Evolutionary conservation across 1,140 invertebrate genomes (phyloP).

Genomic region (Ditylenchus dipsaci): DNA sequence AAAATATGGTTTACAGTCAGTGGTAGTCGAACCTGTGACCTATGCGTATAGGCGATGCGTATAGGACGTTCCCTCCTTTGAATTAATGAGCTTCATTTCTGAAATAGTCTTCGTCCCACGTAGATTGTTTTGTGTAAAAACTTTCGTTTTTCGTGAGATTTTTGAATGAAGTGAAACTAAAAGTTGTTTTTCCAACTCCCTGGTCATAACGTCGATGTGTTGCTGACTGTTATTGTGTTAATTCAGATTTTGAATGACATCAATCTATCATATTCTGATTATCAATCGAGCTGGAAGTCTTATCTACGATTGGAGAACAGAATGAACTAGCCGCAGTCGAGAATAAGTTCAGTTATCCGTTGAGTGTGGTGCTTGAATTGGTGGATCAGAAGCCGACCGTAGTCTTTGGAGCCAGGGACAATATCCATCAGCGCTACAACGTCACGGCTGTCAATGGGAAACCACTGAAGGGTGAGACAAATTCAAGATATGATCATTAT

Average conservation of each 20-base stretch:
- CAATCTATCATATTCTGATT: constrained; percentile 53
- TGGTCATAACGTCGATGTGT: too few relatives aligned
- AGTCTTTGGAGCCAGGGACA: constrained; percentile 48
- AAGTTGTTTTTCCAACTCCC: too few relatives aligned
- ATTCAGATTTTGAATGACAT: neutral
- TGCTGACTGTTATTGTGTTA: too few relatives aligned
- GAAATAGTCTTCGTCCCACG: too few relatives aligned
- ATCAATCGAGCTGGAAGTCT: constrained; percentile 56
- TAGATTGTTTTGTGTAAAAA: too few relatives aligned
- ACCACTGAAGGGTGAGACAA: constrained; percentile 20
- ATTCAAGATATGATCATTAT: neutral
- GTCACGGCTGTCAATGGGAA: constrained; percentile 44
- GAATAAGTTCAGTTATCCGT: constrained; percentile 39
- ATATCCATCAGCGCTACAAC: constrained; percentile 41
- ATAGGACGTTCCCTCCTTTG: too few relatives aligned
- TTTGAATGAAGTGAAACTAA: too few relatives aligned
- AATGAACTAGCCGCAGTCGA: constrained; percentile 28
- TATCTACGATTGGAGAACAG: constrained; percentile 55
- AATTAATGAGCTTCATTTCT: too few relatives aligned
- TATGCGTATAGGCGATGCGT: too few relatives aligned
- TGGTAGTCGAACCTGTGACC: too few relatives aligned
- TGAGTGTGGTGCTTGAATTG: constrained; percentile 44
- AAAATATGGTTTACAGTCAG: too few relatives aligned
- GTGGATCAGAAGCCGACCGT: constrained; percentile 49
- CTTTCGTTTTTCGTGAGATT: too few relatives aligned